Conservation (phyloP, 2,113 vertebrate species). For the Martes martes region DNA sequence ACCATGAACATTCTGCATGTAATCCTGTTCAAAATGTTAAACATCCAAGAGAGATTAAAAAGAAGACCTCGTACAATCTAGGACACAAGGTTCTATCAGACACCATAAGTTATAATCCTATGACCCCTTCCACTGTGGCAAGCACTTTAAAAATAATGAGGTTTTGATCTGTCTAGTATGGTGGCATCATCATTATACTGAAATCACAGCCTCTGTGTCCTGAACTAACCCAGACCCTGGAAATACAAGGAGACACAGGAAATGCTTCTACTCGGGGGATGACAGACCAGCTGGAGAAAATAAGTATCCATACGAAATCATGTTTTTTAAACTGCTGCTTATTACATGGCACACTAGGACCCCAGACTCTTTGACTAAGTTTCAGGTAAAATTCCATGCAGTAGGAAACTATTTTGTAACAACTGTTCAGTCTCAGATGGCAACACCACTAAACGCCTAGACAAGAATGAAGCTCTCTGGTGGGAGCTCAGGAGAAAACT, state of each 20-base stretch:
- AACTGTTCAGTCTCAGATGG: background rate
- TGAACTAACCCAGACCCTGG: background rate
- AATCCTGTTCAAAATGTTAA: conserved; percentile 86
- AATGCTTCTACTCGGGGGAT: accelerated
- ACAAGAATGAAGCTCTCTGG: background rate
- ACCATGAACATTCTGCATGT: conserved; percentile 98
- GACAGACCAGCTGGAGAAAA: background rate
- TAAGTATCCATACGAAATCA: accelerated
- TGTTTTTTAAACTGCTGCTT: background rate
- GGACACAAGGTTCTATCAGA: background rate
- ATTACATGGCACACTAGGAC: too few species aligned
- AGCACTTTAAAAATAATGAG: background rate
- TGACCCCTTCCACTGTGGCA: background rate
- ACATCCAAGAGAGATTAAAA: conserved; percentile 32
- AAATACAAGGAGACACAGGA: accelerated
- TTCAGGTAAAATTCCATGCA: background rate
- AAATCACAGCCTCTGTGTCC: background rate
- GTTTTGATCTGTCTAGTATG: background rate
- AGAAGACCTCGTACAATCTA: background rate
- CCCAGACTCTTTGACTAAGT: too few species aligned
- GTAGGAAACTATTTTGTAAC: background rate
- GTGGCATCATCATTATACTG: accelerated
- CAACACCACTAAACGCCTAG: accelerated
- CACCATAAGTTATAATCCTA: accelerated
- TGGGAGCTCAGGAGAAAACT: too few species aligned